Evolutionary conservation across 2,797 vertebrate species (phyloP).

Genomic region (Pangasius krempfi): DNA sequence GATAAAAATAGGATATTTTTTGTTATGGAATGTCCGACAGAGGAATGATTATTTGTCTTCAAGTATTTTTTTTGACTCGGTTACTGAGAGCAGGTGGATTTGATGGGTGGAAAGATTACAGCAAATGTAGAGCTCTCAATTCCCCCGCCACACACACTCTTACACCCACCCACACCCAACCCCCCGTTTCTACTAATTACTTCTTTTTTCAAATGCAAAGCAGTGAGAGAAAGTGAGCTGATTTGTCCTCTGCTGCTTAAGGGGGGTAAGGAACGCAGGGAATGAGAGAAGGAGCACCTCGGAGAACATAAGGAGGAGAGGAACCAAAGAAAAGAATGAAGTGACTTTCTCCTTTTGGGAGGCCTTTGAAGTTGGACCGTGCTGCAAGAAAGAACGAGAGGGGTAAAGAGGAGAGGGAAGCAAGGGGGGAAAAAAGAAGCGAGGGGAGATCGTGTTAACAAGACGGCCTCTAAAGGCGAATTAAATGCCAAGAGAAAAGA

Average conservation of each 20-base stretch:
- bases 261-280: constrained; percentile 52
- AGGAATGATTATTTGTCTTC: constrained; percentile 7
- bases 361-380: constrained; percentile 75
- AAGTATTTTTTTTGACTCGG: constrained; percentile 15
- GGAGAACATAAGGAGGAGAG: constrained; percentile 61
- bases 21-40: neutral
- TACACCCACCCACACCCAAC: constrained; percentile 39
- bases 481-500: constrained; percentile 81
- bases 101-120: constrained; percentile 46
- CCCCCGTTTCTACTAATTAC: constrained; percentile 76
- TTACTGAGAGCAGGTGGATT: constrained; percentile 52
- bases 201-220: constrained; percentile 83
- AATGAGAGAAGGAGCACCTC: constrained; percentile 52
- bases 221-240: constrained; percentile 80
- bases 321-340: constrained; percentile 64
- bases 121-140: constrained; percentile 51
- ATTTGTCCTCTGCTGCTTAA: constrained; percentile 74
- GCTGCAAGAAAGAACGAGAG: constrained; percentile 43
- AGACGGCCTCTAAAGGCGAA: constrained; percentile 82
- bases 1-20: neutral
- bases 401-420: constrained; percentile 55
- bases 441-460: constrained; percentile 81
- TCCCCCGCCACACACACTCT: constrained; percentile 51
- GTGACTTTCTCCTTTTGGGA: constrained; percentile 78
- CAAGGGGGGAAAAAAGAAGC: constrained; percentile 60